phyloP scores from a whole-genome alignment of 1,140 invertebrate genomes.

The Pseudomyrmex cubaensis region DNA sequence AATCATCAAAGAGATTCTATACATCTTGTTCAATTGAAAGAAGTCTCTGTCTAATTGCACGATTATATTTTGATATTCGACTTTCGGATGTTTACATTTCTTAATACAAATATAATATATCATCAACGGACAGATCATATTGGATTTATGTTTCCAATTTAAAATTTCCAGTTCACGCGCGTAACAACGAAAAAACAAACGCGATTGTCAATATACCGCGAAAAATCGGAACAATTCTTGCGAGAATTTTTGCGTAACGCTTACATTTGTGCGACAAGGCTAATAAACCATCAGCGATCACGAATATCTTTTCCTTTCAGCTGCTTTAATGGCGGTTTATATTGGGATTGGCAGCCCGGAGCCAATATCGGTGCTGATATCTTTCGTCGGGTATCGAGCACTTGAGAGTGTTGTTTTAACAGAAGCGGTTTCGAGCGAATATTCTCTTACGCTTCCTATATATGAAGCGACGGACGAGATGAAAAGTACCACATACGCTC shows the following conservation, averaged over 20 bases:
- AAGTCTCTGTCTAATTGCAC: not conserved
- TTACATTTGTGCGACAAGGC: conserved; percentile 11
- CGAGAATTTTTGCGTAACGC: conserved; percentile 36
- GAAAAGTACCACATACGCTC: conserved; percentile 22
- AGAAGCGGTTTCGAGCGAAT: conserved; percentile 64
- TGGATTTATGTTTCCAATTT: not conserved
- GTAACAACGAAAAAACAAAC: not conserved
- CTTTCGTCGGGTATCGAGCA: conserved; percentile 54
- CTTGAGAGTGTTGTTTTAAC: conserved; percentile 70
- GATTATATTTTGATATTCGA: not conserved
- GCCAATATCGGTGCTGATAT: conserved; percentile 60
- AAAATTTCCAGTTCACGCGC: too few species aligned
- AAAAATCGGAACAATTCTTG: conserved; percentile 24
- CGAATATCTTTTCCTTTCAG: conserved; percentile 51
- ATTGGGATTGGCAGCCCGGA: conserved; percentile 66
- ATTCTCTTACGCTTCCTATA: conserved; percentile 67
- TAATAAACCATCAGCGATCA: conserved; percentile 44
- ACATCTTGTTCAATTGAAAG: not conserved
- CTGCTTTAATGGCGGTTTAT: conserved; percentile 65
- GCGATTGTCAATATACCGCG: not conserved
- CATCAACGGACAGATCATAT: not conserved
- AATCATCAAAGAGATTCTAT: not conserved
- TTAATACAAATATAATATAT: not conserved
- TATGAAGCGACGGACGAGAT: conserved; percentile 41
- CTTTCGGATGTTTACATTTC: not conserved